Conservation (phyloP, 2,888 invertebrate species). For the Troides aeacus region DNA sequence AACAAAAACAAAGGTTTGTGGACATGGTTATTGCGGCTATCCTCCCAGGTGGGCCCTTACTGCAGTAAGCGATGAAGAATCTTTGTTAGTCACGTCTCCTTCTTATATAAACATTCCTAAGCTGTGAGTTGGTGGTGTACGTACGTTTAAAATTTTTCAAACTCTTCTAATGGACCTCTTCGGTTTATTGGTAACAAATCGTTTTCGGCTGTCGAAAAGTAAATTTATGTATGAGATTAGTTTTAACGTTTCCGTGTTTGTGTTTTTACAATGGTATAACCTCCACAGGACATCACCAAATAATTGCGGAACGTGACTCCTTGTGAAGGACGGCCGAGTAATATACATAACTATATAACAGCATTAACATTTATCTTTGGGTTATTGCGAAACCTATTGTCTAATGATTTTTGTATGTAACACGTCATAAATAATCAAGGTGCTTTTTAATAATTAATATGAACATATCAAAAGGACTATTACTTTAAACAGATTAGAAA, state of each 20-base stretch:
- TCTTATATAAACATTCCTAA: constrained; percentile 25
- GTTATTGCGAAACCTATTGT: neutral
- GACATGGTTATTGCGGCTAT: constrained; percentile 14
- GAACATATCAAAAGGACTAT: no score
- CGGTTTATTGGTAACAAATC: constrained; percentile 22
- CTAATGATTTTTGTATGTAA: no score
- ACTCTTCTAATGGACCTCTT: constrained; percentile 16
- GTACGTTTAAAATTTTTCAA: constrained; percentile 22
- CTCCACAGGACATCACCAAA: constrained; percentile 61
- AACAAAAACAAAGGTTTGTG: constrained; percentile 10
- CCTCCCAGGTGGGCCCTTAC: constrained; percentile 12
- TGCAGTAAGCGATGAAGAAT: constrained; percentile 13
- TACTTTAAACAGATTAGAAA: no score
- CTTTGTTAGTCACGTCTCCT: constrained; percentile 26
- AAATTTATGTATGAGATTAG: constrained; percentile 11
- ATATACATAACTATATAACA: constrained; percentile 41
- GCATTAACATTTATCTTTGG: neutral
- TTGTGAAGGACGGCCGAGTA: constrained; percentile 58
- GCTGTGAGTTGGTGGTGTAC: constrained; percentile 23
- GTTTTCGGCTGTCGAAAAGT: constrained; percentile 6
- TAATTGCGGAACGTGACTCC: constrained; percentile 48
- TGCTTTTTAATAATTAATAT: no score
- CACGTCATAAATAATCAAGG: no score
- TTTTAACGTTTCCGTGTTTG: constrained; percentile 32
- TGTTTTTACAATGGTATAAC: constrained; percentile 42